Conservation (phyloP, 2,797 vertebrate species). For the Amphiprion clarkii region DNA sequence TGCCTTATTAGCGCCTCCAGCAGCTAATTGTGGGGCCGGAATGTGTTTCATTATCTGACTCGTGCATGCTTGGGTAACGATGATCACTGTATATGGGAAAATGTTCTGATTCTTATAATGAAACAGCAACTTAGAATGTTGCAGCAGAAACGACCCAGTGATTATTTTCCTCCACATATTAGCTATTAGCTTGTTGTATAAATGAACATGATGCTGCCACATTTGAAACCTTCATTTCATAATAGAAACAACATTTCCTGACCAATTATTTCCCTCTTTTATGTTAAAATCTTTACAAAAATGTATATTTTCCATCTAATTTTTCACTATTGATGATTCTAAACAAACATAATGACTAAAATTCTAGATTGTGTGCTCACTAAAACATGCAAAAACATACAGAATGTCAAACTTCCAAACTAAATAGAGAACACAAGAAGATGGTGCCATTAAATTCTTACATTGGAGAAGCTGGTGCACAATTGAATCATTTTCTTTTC, state of each 20-base stretch:
- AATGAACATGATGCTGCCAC: slow-evolving; percentile 20
- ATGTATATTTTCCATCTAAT: neutral
- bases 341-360: neutral
- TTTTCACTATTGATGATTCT: neutral
- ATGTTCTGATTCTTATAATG: slow-evolving; percentile 23
- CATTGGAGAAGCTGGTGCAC: too few species aligned
- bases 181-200: slow-evolving; percentile 21
- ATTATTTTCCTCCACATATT: slow-evolving; percentile 42
- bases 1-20: slow-evolving; percentile 38
- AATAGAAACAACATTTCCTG: neutral
- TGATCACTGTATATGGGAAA: slow-evolving; percentile 34
- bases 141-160: slow-evolving; percentile 39
- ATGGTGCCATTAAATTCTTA: too few species aligned
- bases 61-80: slow-evolving; percentile 38
- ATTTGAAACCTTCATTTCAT: slow-evolving; percentile 6
- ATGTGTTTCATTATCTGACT: slow-evolving; percentile 58
- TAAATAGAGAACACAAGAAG: too few species aligned
- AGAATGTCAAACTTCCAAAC: too few species aligned
- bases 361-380: too few species aligned
- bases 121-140: slow-evolving; percentile 39
- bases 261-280: neutral
- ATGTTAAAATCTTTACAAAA: neutral
- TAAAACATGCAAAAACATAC: too few species aligned
- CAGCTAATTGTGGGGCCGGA: slow-evolving; percentile 52
- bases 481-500: neutral